Base-by-base conservation (phyloP, 2,888 invertebrate genomes). In the Scaptomyza tumidula region DNA sequence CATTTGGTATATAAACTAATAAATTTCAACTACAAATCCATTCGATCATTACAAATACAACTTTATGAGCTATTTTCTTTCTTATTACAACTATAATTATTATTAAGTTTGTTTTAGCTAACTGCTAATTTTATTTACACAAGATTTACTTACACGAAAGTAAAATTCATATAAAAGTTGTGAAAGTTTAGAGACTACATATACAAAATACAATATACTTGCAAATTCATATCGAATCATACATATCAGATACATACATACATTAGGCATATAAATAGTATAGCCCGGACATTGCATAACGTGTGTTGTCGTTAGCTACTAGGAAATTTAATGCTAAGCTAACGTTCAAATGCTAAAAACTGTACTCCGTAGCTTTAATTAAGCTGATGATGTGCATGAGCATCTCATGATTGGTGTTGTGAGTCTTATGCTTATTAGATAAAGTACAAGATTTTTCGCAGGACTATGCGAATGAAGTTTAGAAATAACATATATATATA, bases 131-230 rank as follows among this genome's bases (percentile, higher is more conserved):
- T 50, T 82, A 82, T 85, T 43, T 83, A 83, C 88, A 84, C 53
- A 69, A 73, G 67, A 56, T 67, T 77, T 75, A 70, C 86, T 85
- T 86, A 78, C 73, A 78, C 48, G 41, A 58, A 75, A 69, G 77
- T 68, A 83, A 88, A 83, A 80, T 75, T 75, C 68, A 67, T 84
- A 78, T 75, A 78, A 78, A 83, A 75, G 60, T 70, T 66, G 50
- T 68, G 66, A 74, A 78, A 68, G 16, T 48, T 62, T 49, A 63
- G 59, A 49, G 45, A 66, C 73, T 74, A 75, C 67, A 64, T 67
- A 27, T 75, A 69, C 56, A 74, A 50, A 31, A 60, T 49, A 67
- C 16, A 43, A 55, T 27, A 54, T 50, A 35, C 46, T 61, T 48
- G 33, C 46, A 56, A 48, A 62, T 62, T 33, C 39, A 55, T 67